Conservation (phyloP, 64 coral and sea anemone genomes). For the Platygyra sinensis region DNA sequence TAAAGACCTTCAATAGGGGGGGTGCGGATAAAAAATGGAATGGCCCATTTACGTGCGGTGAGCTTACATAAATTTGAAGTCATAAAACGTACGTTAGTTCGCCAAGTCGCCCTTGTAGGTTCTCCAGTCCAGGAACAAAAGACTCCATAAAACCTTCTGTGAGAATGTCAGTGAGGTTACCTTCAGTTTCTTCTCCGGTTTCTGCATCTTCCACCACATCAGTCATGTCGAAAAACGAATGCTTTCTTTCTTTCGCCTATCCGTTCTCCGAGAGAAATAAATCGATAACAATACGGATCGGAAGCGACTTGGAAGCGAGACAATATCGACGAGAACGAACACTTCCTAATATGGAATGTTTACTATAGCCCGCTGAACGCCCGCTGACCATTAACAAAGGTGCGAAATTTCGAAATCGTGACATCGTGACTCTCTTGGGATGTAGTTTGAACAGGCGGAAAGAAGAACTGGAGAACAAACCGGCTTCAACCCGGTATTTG, state of each 20-base stretch:
- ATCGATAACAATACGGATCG: background rate
- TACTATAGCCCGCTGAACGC: constrained; percentile 38
- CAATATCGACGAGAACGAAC: constrained; percentile 8
- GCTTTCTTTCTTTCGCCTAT: too few relatives aligned
- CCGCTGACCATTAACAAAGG: constrained; percentile 30
- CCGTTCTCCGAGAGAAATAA: background rate
- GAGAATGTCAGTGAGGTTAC: constrained; percentile 69
- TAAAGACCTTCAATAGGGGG: too few relatives aligned
- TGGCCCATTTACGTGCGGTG: too few relatives aligned
- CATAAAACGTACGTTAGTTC: constrained; percentile 76
- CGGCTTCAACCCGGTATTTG: background rate
- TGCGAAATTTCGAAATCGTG: constrained; percentile 60
- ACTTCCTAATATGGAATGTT: constrained; percentile 32
- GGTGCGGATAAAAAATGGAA: too few relatives aligned
- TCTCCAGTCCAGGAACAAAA: constrained; percentile 76
- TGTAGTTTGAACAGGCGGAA: constrained; percentile 11
- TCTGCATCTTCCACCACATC: constrained; percentile 2
- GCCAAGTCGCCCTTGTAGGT: constrained; percentile 59
- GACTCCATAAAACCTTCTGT: constrained; percentile 67
- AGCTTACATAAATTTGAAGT: background rate
- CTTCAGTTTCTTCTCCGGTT: too few relatives aligned
- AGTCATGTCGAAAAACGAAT: constrained; percentile 20
- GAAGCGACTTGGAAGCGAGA: background rate
- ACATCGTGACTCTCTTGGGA: constrained; percentile 13
- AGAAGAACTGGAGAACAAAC: background rate